phyloP scores from a whole-genome alignment of 23 tunicate genomes.

The Trididemnum clinides region DNA sequence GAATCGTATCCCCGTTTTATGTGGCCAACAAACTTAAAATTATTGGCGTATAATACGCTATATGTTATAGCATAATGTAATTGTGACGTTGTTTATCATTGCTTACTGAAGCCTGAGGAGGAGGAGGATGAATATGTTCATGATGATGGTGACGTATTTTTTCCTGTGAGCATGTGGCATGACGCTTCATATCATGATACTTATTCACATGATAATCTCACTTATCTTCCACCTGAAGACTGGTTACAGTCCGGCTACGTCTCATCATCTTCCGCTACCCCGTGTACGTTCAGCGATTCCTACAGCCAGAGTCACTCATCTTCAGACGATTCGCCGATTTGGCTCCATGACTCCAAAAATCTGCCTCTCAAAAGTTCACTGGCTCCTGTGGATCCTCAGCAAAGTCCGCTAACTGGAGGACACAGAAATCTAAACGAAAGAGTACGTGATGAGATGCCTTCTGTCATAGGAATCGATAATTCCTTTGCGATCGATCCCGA shows the following conservation, averaged over 20 bases:
- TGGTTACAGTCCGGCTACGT: slow-evolving; percentile 19
- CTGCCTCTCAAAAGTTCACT: neutral
- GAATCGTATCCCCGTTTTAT: too few species aligned
- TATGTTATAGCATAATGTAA: too few species aligned
- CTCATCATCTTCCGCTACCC: neutral
- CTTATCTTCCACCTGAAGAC: slow-evolving; percentile 3
- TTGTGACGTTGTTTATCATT: too few species aligned
- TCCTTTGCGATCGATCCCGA: slow-evolving; percentile 75
- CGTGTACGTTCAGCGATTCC: neutral
- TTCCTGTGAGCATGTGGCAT: slow-evolving; percentile 65
- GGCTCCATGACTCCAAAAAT: neutral
- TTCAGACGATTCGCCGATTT: neutral
- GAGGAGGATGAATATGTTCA: neutral
- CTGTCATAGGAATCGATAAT: slow-evolving; percentile 51
- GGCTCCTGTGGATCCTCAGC: neutral
- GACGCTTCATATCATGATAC: neutral
- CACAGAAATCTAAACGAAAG: neutral
- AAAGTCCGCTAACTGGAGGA: neutral
- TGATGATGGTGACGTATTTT: slow-evolving; percentile 6
- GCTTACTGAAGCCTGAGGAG: neutral
- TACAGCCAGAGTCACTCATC: neutral
- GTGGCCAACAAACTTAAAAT: too few species aligned
- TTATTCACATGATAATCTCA: neutral
- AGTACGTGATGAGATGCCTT: neutral
- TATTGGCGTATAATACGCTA: too few species aligned